These are phyloP conservation scores for Drosophila guanche DNA, from an alignment of 1,140 invertebrate species.

Conservation along the genomic window DNA sequence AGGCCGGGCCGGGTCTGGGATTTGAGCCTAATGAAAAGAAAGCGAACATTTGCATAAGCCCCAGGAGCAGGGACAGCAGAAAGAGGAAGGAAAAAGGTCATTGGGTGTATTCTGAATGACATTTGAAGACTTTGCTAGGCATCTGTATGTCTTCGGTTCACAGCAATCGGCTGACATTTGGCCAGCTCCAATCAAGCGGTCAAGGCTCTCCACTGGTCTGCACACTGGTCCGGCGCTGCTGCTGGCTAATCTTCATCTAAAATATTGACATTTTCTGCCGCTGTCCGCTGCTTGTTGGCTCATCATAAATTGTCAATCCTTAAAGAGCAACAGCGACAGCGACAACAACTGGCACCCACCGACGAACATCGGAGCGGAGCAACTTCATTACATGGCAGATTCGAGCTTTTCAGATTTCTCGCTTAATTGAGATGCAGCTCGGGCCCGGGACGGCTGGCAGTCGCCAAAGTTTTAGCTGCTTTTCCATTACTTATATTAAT, in stretches of 20 bases:
- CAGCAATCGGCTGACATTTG: background rate
- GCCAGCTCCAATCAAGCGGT: conserved; percentile 31
- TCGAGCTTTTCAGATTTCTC: conserved; percentile 31
- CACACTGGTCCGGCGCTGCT: too few relatives aligned
- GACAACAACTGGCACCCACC: conserved; percentile 6
- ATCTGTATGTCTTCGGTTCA: too few relatives aligned
- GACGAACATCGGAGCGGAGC: conserved; percentile 24
- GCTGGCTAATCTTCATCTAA: conserved; percentile 45
- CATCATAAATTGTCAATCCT: conserved; percentile 55
- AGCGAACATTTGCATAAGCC: conserved; percentile 49
- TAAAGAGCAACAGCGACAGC: conserved; percentile 30
- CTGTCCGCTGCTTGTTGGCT: conserved; percentile 9
- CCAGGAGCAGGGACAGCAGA: background rate
- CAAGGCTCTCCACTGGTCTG: conserved; percentile 36
- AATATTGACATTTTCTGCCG: conserved; percentile 44
- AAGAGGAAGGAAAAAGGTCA: conserved; percentile 14
- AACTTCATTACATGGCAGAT: conserved; percentile 54
- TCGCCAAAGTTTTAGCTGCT: conserved; percentile 58
- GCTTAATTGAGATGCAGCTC: conserved; percentile 69
- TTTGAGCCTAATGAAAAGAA: conserved; percentile 59
- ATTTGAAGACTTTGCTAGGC: too few relatives aligned
- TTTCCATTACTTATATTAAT: conserved; percentile 79
- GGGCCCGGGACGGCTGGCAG: conserved; percentile 6
- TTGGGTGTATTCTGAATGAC: too few relatives aligned
- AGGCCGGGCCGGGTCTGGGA: background rate